phyloP scores from a whole-genome alignment of 2,113 vertebrate species.

The Ploceus nigricollis region DNA sequence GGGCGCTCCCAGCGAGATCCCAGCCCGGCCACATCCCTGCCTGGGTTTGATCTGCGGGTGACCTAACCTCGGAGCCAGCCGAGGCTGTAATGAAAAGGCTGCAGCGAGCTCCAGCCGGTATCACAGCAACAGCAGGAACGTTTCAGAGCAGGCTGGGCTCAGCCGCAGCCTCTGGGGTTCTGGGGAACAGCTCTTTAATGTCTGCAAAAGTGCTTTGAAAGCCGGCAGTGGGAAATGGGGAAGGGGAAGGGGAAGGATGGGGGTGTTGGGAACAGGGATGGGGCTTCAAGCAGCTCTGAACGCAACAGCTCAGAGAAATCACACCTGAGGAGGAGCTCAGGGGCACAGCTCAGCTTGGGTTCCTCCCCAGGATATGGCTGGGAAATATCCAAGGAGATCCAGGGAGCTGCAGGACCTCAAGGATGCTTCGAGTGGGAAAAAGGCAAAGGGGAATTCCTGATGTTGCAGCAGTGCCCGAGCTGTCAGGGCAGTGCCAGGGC shows the following conservation, averaged over 20 bases:
- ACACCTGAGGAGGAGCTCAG: neutral
- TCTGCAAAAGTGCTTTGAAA: constrained; percentile 21
- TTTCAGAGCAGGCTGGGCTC: neutral
- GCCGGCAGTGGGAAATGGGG: neutral
- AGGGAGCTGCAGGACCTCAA: neutral
- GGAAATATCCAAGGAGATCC: neutral
- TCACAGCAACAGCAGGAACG: constrained; percentile 44
- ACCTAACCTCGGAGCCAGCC: neutral
- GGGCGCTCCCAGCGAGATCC: neutral
- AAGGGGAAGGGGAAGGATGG: neutral
- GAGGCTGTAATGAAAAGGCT: constrained; percentile 7
- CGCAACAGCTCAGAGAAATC: neutral
- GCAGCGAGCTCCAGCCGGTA: neutral
- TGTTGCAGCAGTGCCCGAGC: neutral
- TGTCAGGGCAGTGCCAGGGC: neutral
- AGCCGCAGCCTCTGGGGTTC: constrained; percentile 32
- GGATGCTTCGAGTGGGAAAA: neutral
- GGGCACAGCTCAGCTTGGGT: neutral
- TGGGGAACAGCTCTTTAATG: constrained; percentile 37
- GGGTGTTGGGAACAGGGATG: neutral
- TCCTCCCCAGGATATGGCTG: neutral
- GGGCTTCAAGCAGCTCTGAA: neutral
- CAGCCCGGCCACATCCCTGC: neutral
- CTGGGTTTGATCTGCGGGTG: neutral
- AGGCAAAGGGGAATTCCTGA: neutral